phyloP scores from a whole-genome alignment of 2,888 invertebrate species.

The Bibio marci region DNA sequence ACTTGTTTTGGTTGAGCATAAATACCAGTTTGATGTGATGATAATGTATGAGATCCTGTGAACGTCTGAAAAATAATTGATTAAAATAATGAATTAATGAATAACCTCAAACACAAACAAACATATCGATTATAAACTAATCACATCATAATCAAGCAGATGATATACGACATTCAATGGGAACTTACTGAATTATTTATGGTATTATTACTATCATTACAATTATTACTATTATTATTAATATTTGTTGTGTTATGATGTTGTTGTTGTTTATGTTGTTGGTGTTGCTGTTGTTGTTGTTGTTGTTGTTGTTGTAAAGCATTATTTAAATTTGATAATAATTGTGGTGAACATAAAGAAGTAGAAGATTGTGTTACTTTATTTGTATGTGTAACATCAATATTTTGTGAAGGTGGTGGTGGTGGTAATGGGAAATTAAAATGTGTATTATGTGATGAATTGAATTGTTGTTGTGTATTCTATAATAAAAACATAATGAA shows the following conservation, averaged over 20 bases:
- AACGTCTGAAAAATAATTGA: background rate
- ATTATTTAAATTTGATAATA: background rate
- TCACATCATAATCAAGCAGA: too few species aligned
- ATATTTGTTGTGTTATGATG: background rate
- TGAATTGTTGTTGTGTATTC: too few species aligned
- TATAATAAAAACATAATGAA: too few species aligned
- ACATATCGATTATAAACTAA: too few species aligned
- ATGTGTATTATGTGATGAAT: too few species aligned
- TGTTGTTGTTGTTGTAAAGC: background rate
- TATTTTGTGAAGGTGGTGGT: too few species aligned
- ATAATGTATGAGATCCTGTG: background rate
- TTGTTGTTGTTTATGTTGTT: constrained; percentile 1
- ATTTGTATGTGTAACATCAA: too few species aligned
- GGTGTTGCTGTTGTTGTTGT: background rate
- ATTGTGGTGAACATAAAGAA: background rate
- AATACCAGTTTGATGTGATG: constrained; percentile 20
- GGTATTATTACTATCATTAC: background rate
- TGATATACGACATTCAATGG: background rate
- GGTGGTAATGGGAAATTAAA: too few species aligned
- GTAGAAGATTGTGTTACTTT: too few species aligned
- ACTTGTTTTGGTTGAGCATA: constrained; percentile 30
- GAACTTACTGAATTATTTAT: too few species aligned
- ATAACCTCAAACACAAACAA: background rate
- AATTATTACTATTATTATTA: background rate
- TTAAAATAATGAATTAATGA: background rate